These are phyloP conservation scores for Xenopus laevis DNA, from an alignment of 2,113 vertebrate species.

Conservation along the genomic window DNA sequence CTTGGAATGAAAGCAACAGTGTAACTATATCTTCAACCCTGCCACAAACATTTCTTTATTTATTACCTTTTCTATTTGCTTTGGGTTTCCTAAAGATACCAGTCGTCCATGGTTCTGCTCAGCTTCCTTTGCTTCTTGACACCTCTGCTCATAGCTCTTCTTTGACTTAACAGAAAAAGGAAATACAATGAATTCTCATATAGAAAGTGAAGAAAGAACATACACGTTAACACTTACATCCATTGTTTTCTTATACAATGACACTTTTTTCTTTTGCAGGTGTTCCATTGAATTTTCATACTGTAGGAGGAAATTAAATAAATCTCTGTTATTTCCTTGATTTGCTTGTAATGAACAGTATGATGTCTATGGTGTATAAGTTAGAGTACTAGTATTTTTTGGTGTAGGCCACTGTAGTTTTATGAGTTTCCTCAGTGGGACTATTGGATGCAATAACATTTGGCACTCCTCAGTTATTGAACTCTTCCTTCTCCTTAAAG, in stretches of 20 bases:
- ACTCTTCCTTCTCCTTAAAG: too few species aligned
- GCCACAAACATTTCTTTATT: not conserved
- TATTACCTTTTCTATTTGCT: constrained; percentile 86
- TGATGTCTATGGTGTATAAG: too few species aligned
- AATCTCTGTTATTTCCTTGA: too few species aligned
- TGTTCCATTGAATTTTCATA: constrained; percentile 84
- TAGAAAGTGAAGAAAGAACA: too few species aligned
- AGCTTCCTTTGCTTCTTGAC: constrained; percentile 82
- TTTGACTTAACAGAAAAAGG: constrained; percentile 69
- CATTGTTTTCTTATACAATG: constrained; percentile 83
- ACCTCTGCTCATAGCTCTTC: constrained; percentile 84
- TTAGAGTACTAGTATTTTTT: too few species aligned
- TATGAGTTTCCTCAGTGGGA: too few species aligned
- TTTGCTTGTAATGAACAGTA: too few species aligned
- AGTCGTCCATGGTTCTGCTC: constrained; percentile 72
- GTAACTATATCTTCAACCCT: too few species aligned
- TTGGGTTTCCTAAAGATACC: constrained; percentile 68
- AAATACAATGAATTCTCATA: not conserved
- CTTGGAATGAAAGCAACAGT: too few species aligned
- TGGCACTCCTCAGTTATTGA: too few species aligned
- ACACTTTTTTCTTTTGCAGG: constrained; percentile 84
- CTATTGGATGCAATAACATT: too few species aligned
- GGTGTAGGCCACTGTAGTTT: too few species aligned
- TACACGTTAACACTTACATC: constrained; percentile 69
- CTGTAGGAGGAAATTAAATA: constrained; percentile 57